These are phyloP conservation scores for Dendroctonus ponderosae DNA, from an alignment of 1,140 invertebrate species.

Conservation along the genomic window DNA sequence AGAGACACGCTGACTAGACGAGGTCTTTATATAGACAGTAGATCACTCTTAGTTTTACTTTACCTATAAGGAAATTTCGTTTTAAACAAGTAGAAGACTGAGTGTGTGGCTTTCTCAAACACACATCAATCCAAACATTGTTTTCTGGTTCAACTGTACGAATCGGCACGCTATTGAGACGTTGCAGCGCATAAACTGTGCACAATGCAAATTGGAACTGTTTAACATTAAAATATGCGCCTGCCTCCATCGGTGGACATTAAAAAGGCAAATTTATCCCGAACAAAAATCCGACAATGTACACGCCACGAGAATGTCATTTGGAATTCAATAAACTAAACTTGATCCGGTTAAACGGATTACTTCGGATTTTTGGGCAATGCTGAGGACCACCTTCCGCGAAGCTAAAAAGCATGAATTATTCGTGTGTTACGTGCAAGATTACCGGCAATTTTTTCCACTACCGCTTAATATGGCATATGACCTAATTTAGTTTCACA, in stretches of 20 bases:
- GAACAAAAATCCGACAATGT: too few relatives aligned
- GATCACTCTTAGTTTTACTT: constrained; percentile 12
- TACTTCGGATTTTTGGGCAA: background rate
- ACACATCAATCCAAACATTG: too few relatives aligned
- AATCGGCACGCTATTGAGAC: too few relatives aligned
- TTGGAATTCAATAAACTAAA: constrained; percentile 6
- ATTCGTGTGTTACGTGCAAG: constrained; percentile 4
- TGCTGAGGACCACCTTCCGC: background rate
- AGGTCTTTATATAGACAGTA: constrained; percentile 5
- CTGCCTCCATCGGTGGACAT: background rate
- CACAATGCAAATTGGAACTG: too few relatives aligned
- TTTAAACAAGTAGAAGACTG: background rate
- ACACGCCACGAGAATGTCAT: background rate
- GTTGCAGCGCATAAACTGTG: too few relatives aligned
- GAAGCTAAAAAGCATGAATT: background rate
- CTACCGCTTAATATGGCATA: constrained; percentile 7
- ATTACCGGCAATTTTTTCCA: constrained; percentile 4
- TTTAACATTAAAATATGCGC: background rate
- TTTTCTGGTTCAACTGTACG: too few relatives aligned
- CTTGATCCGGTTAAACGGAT: constrained; percentile 3
- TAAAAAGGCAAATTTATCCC: constrained; percentile 6
- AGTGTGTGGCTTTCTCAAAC: too few relatives aligned
- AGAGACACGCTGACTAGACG: constrained; percentile 4
- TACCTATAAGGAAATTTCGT: background rate
- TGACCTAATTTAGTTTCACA: constrained; percentile 9